Evolutionary conservation across 1,140 invertebrate species (phyloP), one percentile per base, ranked within the genome.

Genomic region (Papilio glaucus): DNA sequence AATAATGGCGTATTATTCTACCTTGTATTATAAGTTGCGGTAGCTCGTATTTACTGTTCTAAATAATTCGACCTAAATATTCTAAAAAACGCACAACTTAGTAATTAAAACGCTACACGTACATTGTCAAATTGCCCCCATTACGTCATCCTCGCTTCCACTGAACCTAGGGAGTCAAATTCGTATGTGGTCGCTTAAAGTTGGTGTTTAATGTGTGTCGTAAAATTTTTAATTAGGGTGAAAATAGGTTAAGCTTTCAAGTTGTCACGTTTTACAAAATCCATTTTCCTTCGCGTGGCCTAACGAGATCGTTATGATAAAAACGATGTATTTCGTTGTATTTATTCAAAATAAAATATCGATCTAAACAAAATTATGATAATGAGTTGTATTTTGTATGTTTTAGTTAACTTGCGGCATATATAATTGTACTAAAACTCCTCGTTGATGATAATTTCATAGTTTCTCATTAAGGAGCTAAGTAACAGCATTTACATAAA

Each of bases 241-340:
- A 57, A 57, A 57, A 57, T 24, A 57, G 49, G 49, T 57, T 24
- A 57, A 57, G 49, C 49, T 57, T 57, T 57, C 9, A 57, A 57
- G 21, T 57, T 57, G 49, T 18, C 49, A 49, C 8, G 21, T 57
- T 57, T 57, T 10, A 57, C 49, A 57, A 57, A n/a, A 57, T 57
- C 49, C 49, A 21, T 57, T 57, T 57, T 57, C 18, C 21, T 57
- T 57, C 21, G 18, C 21, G 49, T 57, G 21, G 3, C 21, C 10
- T 26, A 24, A 57, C 12, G 49, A 57, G 49, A 57, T 57, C 49
- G 2, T 57, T 26, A 12, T 13, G 49, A 26, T 57, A 24, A 57
- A 53, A 24, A 57, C 18, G 45, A 57, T 24, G 21, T 57, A 26
- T 21, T 49, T 9, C 18, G 24, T 57, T 24, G 12, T 18, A 49